Evolutionary conservation across 2,113 vertebrate species (phyloP).

Genomic region (Istiophorus platypterus): DNA sequence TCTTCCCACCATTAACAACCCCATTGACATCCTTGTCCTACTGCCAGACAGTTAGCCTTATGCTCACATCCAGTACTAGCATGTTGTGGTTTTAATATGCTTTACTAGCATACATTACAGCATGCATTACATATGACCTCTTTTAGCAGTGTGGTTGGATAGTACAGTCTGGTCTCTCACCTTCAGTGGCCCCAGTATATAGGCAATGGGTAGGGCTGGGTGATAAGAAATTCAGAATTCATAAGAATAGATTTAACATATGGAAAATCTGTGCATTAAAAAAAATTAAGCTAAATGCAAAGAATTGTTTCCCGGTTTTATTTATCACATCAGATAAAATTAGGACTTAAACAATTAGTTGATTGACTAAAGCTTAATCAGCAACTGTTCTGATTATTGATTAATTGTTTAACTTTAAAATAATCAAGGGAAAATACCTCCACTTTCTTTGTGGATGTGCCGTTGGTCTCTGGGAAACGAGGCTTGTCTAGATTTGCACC

Average conservation of each 20-base stretch:
- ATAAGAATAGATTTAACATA: not conserved
- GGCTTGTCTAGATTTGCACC: too few relatives aligned
- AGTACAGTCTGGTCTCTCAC: conserved; percentile 51
- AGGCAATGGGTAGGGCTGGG: not conserved
- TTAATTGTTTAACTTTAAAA: not conserved
- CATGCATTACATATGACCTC: conserved; percentile 20
- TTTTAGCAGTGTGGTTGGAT: conserved; percentile 38
- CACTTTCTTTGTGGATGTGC: too few relatives aligned
- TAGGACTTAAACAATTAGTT: not conserved
- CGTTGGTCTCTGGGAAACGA: too few relatives aligned
- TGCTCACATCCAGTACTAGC: conserved; percentile 42
- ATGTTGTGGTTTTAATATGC: conserved; percentile 55
- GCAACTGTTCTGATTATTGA: not conserved
- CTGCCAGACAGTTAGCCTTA: conserved; percentile 11
- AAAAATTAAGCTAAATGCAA: too few relatives aligned
- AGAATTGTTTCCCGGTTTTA: not conserved
- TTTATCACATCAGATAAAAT: not conserved
- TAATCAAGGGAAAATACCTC: too few relatives aligned
- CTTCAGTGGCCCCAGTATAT: conserved; percentile 19
- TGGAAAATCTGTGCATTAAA: not conserved
- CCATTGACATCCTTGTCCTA: conserved; percentile 33
- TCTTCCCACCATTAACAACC: conserved; percentile 18
- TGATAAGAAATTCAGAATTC: not conserved
- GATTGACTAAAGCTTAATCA: not conserved
- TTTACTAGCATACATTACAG: conserved; percentile 53